A percentile compares a stretch with the other conserved stretches of the same genome.
phyloP scores from a whole-genome alignment of 2,113 vertebrate genomes.

The Odontophorus gujanensis region DNA sequence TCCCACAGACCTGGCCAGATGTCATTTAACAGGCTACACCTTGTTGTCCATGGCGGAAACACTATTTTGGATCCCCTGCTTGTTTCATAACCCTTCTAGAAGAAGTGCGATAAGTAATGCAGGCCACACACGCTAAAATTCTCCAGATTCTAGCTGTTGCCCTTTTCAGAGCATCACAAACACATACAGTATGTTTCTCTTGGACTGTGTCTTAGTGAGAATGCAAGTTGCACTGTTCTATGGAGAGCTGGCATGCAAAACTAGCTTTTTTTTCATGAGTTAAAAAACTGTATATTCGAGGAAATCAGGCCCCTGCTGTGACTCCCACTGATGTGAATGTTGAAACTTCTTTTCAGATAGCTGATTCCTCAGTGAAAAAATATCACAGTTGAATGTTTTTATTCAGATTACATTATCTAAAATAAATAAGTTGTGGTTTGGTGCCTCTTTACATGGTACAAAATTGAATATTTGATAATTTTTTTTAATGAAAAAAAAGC shows the following conservation, averaged over 20 bases:
- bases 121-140: neutral
- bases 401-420: conserved; percentile 44
- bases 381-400: conserved; percentile 34
- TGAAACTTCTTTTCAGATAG: neutral
- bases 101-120: neutral
- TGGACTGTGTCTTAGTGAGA: neutral
- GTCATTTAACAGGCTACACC: neutral
- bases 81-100: neutral
- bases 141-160: neutral
- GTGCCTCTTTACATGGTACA: neutral
- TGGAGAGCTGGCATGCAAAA: neutral
- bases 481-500: neutral
- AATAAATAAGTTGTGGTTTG: neutral
- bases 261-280: neutral
- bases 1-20: neutral
- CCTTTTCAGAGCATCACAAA: neutral
- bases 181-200: neutral
- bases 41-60: neutral
- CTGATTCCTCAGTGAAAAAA: neutral
- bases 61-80: neutral
- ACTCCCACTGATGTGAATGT: neutral
- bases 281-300: neutral
- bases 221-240: neutral
- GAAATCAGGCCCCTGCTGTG: neutral
- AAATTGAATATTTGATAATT: neutral